Base-by-base conservation (phyloP, 2,888 invertebrate species). In the Elysia crispata region DNA sequence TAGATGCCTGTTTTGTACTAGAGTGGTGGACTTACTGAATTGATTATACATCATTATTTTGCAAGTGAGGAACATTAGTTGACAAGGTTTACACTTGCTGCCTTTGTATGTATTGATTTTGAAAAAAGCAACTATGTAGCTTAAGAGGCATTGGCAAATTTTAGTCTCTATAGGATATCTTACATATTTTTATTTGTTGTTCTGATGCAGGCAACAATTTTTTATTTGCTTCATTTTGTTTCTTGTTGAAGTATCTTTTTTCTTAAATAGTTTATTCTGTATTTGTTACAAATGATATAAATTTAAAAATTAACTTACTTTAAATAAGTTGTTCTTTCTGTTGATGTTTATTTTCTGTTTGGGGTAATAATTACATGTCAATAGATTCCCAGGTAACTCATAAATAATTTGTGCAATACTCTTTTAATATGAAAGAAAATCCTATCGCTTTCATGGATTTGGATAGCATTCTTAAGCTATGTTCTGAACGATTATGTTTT, bases 191-290 rank as follows among this genome's bases (percentile, higher is more conserved):
- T 23, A 15, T 66, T 25, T 66, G n/a, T 25, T 30, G 54, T 28
- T 1, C 25, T 30, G 31, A 25, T 54, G 18, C 13, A 28, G 25
- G 18, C 15, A 20, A 54, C 30, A 20, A 72, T 54, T 70, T 70
- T 70, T 41, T 30, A 30, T 33, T 28, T 13, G 50, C 28, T 54
- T 25, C 20, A 33, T 11, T 72, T 31, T 30, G 20, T 30, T 54
- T 20, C 54, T 54, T 72, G 50, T 72, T 30, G 72, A 72, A 50
- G 54, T 54, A n/a, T 49, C n/a, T 70, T 67, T 11, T 67, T 72
- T 72, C 30, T 49, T 30, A 23, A 30, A 54, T 50, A 23, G 31
- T 20, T 33, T 31, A 69, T 62, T 13, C 30, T 25, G 23, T 15
- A 23, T 13, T 6, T 23, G 15, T 23, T 23, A 6, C n/a, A n/a